Conservation (phyloP, 2,888 invertebrate species). For the Polyommatus iphigenia region DNA sequence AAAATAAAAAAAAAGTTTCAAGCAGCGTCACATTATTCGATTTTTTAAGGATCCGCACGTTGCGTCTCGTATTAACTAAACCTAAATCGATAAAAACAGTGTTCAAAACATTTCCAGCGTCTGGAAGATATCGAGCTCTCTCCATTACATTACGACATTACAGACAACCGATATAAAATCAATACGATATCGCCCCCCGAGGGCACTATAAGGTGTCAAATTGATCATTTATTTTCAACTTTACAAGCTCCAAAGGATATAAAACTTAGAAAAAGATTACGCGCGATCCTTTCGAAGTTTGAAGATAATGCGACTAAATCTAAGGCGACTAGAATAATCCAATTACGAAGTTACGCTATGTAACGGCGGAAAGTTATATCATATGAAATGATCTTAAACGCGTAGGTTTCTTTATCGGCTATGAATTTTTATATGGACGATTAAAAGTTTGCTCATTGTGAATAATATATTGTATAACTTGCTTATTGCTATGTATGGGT, state of each 20-base stretch:
- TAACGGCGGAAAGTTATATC: slow-evolving; percentile 7
- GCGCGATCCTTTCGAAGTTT: background rate
- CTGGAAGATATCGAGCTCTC: background rate
- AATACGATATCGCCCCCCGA: slow-evolving; percentile 18
- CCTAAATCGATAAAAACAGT: no score
- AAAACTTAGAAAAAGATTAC: slow-evolving; percentile 25
- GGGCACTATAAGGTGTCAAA: slow-evolving; percentile 30
- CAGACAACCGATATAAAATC: slow-evolving; percentile 23
- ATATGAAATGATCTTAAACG: slow-evolving; percentile 17
- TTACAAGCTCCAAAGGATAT: slow-evolving; percentile 13
- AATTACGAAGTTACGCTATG: slow-evolving; percentile 8
- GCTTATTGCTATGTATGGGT: no score
- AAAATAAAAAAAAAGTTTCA: no score
- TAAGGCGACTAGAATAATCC: slow-evolving; percentile 26
- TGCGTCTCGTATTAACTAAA: no score
- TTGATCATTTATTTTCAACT: slow-evolving; percentile 29
- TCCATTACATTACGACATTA: slow-evolving; percentile 2
- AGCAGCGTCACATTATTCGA: no score
- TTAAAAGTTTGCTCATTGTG: background rate
- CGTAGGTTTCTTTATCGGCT: slow-evolving; percentile 8
- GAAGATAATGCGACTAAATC: slow-evolving; percentile 18
- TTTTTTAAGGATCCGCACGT: no score
- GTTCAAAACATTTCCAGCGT: background rate
- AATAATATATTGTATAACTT: background rate
- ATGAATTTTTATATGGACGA: background rate